A percentile compares a stretch with the other conserved stretches of the same genome.
phyloP scores from a whole-genome alignment of 2,113 vertebrate genomes.

The Sylvilagus bachmani region DNA sequence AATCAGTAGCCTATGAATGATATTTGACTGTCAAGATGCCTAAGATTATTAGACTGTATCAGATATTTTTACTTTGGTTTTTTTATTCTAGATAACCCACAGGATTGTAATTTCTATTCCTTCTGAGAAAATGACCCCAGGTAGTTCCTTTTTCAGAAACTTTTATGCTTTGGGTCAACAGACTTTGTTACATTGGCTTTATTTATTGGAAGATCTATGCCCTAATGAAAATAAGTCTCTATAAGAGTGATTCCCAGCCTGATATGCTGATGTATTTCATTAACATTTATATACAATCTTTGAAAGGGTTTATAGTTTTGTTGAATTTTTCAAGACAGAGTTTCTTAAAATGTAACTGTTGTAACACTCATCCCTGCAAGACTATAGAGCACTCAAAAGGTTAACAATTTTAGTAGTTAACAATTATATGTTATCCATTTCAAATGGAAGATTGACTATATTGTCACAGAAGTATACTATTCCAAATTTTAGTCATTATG shows the following conservation, averaged over 20 bases:
- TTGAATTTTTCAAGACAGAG: neutral
- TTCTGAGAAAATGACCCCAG: neutral
- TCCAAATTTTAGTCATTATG: neutral
- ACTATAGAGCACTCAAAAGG: neutral
- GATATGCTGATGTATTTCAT: conserved; percentile 19
- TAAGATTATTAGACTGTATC: neutral
- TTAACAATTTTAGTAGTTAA: conserved; percentile 14
- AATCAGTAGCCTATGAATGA: neutral
- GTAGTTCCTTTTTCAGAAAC: conserved; percentile 29
- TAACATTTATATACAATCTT: neutral
- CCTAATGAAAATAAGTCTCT: neutral
- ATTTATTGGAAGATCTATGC: neutral
- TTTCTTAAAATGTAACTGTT: conserved; percentile 34
- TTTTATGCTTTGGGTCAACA: neutral
- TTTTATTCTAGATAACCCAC: neutral
- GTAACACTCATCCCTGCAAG: neutral
- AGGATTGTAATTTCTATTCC: neutral
- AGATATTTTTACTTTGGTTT: conserved; percentile 16
- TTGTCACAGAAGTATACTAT: conserved; percentile 10
- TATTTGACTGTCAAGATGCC: neutral
- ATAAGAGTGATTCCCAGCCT: neutral
- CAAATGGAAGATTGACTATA: neutral
- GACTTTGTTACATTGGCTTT: neutral
- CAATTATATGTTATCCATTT: neutral
- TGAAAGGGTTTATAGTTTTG: neutral